Evolutionary conservation across 2,888 invertebrate species (phyloP).

Genomic region (Argyra leucocephala): DNA sequence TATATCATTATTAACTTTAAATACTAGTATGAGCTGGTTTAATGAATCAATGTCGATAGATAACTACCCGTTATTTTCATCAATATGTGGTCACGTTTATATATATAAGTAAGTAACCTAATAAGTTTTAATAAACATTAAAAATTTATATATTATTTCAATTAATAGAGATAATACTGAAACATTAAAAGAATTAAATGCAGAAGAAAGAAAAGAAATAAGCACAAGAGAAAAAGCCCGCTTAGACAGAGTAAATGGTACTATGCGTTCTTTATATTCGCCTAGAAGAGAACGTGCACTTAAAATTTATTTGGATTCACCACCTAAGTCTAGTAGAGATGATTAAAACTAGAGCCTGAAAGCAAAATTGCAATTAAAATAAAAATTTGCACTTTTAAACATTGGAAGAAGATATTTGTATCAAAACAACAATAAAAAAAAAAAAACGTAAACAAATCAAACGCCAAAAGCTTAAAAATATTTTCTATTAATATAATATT

Average conservation of each 20-base stretch:
- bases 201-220: slow-evolving; percentile 54
- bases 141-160: neutral
- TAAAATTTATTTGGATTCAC: slow-evolving; percentile 59
- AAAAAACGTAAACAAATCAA: neutral
- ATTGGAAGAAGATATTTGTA: too few species aligned
- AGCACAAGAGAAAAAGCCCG: slow-evolving; percentile 50
- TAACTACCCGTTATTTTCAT: slow-evolving; percentile 49
- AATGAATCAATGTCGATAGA: slow-evolving; percentile 47
- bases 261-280: slow-evolving; percentile 46
- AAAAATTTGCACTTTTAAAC: neutral
- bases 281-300: slow-evolving; percentile 60
- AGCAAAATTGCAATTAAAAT: neutral
- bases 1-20: slow-evolving; percentile 52
- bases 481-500: neutral
- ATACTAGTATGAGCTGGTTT: slow-evolving; percentile 55
- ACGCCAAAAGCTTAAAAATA: neutral
- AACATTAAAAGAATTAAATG: slow-evolving; percentile 48
- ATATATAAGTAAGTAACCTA: slow-evolving; percentile 52
- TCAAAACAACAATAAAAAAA: neutral
- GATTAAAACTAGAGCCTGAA: slow-evolving; percentile 1
- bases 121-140: too few species aligned
- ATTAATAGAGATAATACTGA: slow-evolving; percentile 53
- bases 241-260: slow-evolving; percentile 43
- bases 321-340: slow-evolving; percentile 30
- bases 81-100: slow-evolving; percentile 55